phyloP scores from a whole-genome alignment of 2,888 invertebrate genomes.

The Pilophorus perplexus region DNA sequence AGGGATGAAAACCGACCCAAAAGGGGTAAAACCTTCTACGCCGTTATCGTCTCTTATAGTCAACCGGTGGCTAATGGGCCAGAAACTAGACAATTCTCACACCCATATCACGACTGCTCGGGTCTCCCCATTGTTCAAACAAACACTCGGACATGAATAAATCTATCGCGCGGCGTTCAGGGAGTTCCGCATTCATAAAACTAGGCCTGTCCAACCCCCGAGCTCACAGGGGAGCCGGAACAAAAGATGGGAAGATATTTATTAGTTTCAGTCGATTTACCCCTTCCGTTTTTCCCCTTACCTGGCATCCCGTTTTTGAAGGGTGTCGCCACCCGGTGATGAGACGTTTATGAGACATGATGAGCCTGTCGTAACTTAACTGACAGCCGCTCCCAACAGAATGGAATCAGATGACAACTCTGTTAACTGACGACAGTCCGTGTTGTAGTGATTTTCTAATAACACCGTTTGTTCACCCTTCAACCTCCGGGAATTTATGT shows the following conservation, averaged over 20 bases:
- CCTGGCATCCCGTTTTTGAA: slow-evolving; percentile 8
- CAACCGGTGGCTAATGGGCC: slow-evolving; percentile 29
- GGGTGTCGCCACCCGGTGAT: slow-evolving; percentile 4
- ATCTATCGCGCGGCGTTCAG: background rate
- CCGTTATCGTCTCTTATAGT: background rate
- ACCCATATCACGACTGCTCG: slow-evolving; percentile 29
- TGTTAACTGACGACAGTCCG: background rate
- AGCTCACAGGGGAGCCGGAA: background rate
- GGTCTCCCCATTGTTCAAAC: slow-evolving; percentile 2
- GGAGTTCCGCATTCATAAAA: slow-evolving; percentile 22
- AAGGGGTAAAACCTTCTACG: background rate
- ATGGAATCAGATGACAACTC: slow-evolving; percentile 11
- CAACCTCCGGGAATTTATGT: too few relatives aligned
- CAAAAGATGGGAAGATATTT: slow-evolving; percentile 6
- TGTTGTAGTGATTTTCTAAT: too few relatives aligned
- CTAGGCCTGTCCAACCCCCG: background rate
- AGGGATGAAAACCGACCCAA: background rate
- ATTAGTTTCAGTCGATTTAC: slow-evolving; percentile 29
- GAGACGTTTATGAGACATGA: slow-evolving; percentile 26
- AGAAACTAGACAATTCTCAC: slow-evolving; percentile 33
- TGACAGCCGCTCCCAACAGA: background rate
- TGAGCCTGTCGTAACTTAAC: slow-evolving; percentile 6
- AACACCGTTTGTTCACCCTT: too few relatives aligned
- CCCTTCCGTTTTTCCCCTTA: slow-evolving; percentile 4
- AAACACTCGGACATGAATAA: slow-evolving; percentile 16